These are phyloP conservation scores for Gorsachius goisagi DNA, from an alignment of 2,113 vertebrate species.

Conservation along the genomic window DNA sequence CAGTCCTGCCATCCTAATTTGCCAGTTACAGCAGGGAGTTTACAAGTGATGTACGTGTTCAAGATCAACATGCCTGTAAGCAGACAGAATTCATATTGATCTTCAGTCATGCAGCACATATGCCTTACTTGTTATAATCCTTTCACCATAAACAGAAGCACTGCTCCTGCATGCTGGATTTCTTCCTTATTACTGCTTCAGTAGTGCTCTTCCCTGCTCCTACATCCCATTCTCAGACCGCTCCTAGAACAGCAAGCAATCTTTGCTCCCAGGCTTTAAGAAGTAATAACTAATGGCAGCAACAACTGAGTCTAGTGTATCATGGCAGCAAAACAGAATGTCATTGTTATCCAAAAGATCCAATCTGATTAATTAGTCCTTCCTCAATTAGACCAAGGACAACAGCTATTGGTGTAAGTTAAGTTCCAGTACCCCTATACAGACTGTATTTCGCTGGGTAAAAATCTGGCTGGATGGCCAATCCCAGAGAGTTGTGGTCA, in stretches of 20 bases:
- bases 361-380: not conserved
- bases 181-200: not conserved
- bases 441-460: not conserved
- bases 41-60: not conserved
- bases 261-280: not conserved
- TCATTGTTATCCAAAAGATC: not conserved
- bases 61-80: conserved; percentile 34
- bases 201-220: not conserved
- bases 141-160: not conserved
- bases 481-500: no score
- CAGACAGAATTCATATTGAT: conserved; percentile 5
- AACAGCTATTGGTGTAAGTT: not conserved
- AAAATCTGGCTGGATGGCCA: no score
- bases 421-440: not conserved
- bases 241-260: not conserved
- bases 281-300: not conserved
- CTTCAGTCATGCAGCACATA: conserved; percentile 9
- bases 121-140: not conserved
- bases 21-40: not conserved
- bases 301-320: not conserved
- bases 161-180: not conserved
- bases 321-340: not conserved
- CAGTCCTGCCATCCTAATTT: not conserved
- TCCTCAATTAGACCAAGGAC: not conserved
- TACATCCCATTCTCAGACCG: not conserved